Evolutionary conservation across 2,113 vertebrate species (phyloP).

Genomic region (Felis chaus): DNA sequence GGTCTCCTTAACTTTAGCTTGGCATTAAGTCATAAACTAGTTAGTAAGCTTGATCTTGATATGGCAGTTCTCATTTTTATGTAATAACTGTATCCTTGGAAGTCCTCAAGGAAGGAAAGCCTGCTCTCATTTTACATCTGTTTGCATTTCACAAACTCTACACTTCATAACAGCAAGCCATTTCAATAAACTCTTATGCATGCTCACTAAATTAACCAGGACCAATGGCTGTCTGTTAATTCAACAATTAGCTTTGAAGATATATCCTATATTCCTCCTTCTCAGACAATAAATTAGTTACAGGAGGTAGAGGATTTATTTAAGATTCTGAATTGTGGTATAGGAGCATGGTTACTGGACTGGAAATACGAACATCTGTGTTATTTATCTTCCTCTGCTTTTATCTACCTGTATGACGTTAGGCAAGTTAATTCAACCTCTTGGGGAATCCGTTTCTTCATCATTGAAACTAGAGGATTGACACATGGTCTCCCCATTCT

Average conservation of each 20-base stretch:
- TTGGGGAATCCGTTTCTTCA: not conserved
- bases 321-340: not conserved
- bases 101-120: not conserved
- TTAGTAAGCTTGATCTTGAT: not conserved
- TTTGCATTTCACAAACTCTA: not conserved
- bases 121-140: not conserved
- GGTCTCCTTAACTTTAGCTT: not conserved
- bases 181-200: not conserved
- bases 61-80: not conserved
- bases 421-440: not conserved
- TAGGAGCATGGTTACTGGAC: not conserved
- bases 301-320: not conserved
- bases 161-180: not conserved
- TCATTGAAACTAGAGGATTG: not conserved
- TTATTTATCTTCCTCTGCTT: not conserved
- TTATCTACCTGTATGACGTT: not conserved
- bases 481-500: not conserved
- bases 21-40: not conserved
- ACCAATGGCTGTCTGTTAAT: constrained; percentile 4
- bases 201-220: not conserved
- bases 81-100: not conserved
- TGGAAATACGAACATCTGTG: not conserved
- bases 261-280: not conserved
- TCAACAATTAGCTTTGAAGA: constrained; percentile 25
- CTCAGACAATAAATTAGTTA: not conserved